A percentile compares a stretch with the other conserved stretches of the same genome.
phyloP scores from a whole-genome alignment of 2,113 vertebrate genomes.

The Otus sunia region DNA sequence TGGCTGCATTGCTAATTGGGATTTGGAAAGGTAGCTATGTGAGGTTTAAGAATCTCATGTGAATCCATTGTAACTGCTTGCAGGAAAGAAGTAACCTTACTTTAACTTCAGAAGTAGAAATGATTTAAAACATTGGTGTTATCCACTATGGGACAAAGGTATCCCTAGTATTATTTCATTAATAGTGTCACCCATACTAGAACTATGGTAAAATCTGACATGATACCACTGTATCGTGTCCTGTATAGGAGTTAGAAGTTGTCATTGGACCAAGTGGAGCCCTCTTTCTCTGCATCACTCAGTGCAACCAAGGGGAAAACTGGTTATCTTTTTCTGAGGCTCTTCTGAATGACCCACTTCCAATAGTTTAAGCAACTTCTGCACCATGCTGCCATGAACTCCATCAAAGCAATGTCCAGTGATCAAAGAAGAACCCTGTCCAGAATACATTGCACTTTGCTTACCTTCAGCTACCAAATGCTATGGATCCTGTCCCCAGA shows the following conservation, averaged over 20 bases:
- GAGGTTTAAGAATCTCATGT: not conserved
- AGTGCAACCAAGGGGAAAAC: not conserved
- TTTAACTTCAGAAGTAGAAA: not conserved
- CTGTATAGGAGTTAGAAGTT: not conserved
- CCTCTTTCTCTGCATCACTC: not conserved
- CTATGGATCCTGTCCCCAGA: not conserved
- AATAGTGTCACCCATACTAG: not conserved
- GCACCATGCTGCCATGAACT: not conserved
- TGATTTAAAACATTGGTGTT: not conserved
- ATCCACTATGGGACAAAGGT: not conserved
- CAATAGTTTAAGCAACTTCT: not conserved
- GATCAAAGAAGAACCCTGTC: not conserved
- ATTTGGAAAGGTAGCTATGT: not conserved
- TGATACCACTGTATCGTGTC: not conserved
- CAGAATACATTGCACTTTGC: not conserved
- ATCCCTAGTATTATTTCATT: not conserved
- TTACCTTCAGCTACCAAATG: not conserved
- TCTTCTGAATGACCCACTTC: not conserved
- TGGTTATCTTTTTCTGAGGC: not conserved
- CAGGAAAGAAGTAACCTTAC: not conserved
- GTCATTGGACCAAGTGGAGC: not conserved
- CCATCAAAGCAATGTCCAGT: not conserved
- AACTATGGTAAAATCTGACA: not conserved
- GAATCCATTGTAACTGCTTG: not conserved
- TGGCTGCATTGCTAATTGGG: not conserved